phyloP scores from a whole-genome alignment of 1,140 invertebrate species.

The Saccostrea cuccullata region DNA sequence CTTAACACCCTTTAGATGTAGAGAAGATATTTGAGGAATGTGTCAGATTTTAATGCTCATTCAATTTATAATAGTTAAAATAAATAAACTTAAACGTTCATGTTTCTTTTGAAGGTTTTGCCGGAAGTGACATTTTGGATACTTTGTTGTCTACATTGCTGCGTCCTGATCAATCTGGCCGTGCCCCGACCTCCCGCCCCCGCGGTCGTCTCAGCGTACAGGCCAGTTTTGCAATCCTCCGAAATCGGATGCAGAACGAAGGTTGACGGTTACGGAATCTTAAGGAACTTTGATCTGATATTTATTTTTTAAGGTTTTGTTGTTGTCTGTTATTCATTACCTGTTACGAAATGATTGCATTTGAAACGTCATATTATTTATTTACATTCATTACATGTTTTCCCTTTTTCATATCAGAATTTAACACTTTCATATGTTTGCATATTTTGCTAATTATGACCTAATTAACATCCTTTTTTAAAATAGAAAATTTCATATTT shows the following conservation, averaged over 20 bases:
- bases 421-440: not conserved
- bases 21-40: too few species aligned
- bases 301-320: constrained; percentile 2
- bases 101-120: not conserved
- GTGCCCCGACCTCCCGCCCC: not conserved
- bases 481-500: not conserved
- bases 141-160: not conserved
- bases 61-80: too few species aligned
- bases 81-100: not conserved
- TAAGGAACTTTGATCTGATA: constrained; percentile 17
- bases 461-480: not conserved
- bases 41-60: too few species aligned
- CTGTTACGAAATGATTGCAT: not conserved
- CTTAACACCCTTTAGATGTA: too few species aligned
- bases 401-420: not conserved
- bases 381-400: not conserved
- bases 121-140: constrained; percentile 19
- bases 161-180: not conserved
- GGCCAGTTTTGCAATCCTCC: not conserved
- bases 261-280: not conserved
- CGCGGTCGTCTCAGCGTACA: not conserved
- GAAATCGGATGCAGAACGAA: constrained; percentile 4
- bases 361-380: not conserved
- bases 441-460: not conserved
- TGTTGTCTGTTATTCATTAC: constrained; percentile 19